phyloP scores from a whole-genome alignment of 2,797 vertebrate species.

The Sciurus vulgaris region DNA sequence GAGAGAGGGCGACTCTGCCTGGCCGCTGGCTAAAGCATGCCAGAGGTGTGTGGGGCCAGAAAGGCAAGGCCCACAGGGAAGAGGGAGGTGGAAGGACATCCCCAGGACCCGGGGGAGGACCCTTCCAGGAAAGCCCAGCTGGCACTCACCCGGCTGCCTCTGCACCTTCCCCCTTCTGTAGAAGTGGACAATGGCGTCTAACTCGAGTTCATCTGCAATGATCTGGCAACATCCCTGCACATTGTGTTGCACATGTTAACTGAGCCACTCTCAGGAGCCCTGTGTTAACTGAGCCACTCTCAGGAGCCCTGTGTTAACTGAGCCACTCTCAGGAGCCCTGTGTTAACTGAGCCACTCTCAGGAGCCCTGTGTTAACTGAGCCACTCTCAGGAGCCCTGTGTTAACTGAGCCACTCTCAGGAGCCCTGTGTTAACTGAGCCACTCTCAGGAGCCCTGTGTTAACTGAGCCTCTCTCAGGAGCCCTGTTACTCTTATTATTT shows the following conservation, averaged over 20 bases:
- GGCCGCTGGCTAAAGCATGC: too few relatives aligned
- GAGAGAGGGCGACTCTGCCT: not conserved
- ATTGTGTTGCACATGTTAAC: fast-evolving
- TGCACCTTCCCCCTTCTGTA: fast-evolving
- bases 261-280: fast-evolving
- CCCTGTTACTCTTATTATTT: fast-evolving
- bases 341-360: fast-evolving
- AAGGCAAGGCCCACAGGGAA: not conserved
- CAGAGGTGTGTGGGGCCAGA: fast-evolving
- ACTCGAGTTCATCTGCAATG: fast-evolving
- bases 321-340: fast-evolving
- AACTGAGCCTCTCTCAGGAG: fast-evolving
- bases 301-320: fast-evolving
- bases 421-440: fast-evolving
- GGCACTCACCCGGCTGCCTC: not conserved
- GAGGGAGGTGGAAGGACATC: not conserved
- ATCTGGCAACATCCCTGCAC: too few relatives aligned
- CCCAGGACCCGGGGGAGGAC: fast-evolving
- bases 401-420: fast-evolving
- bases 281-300: fast-evolving
- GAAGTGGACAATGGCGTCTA: fast-evolving
- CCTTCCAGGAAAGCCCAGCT: fast-evolving
- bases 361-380: fast-evolving
- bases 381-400: fast-evolving
- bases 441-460: fast-evolving